Evolutionary conservation across 2,113 vertebrate species (phyloP).

Genomic region (Empidonax alnorum): DNA sequence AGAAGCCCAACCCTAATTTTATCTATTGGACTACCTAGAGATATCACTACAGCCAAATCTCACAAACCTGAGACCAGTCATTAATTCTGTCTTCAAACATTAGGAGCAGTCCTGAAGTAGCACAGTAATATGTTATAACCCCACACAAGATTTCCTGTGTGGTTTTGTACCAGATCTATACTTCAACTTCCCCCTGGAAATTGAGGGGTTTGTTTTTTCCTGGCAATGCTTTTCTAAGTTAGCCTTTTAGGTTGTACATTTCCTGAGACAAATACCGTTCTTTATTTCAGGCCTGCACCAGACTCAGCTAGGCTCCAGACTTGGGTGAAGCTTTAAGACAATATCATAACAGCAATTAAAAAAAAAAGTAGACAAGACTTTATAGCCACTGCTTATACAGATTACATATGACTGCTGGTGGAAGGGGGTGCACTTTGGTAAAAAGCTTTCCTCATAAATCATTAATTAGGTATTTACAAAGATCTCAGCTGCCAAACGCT

Average conservation of each 20-base stretch:
- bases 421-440: not conserved
- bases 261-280: not conserved
- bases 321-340: not conserved
- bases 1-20: not conserved
- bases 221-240: not conserved
- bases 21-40: not conserved
- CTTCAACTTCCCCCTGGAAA: not conserved
- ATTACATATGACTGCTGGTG: not conserved
- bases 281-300: not conserved
- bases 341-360: not conserved
- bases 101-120: not conserved
- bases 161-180: not conserved
- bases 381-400: not conserved
- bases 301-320: not conserved
- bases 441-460: constrained; percentile 47
- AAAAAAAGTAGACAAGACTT: not conserved
- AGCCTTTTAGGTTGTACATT: not conserved
- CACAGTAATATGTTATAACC: not conserved
- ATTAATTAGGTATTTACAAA: constrained; percentile 36
- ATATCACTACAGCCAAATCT: not conserved
- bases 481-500: not conserved
- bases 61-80: not conserved
- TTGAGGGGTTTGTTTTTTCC: not conserved
- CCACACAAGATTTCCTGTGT: not conserved
- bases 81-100: not conserved